Percentiles rank a stretch among this genome's conserved stretches.
Evolutionary conservation across 2,888 invertebrate species (phyloP).

Genomic region (Ceriagrion tenellum): DNA sequence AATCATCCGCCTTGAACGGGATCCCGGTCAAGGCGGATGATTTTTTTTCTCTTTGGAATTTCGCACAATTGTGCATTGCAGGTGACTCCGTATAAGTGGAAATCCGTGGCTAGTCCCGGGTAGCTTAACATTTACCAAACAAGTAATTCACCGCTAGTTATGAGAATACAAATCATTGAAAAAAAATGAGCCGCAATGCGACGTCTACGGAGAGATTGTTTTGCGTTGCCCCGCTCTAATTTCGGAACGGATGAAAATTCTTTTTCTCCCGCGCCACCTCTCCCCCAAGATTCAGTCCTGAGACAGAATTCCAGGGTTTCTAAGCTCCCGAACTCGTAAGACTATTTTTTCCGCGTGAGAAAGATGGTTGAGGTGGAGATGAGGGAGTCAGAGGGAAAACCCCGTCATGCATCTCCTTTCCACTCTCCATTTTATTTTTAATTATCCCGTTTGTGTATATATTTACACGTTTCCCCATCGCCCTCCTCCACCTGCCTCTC

Average conservation of each 20-base stretch:
- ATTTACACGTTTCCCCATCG: neutral
- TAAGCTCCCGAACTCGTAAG: neutral
- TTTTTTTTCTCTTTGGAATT: too few relatives aligned
- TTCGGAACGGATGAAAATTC: neutral
- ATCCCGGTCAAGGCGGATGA: too few relatives aligned
- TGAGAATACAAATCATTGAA: too few relatives aligned
- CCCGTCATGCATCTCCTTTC: neutral
- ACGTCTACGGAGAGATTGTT: neutral
- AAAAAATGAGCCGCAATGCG: too few relatives aligned
- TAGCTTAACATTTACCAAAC: too few relatives aligned
- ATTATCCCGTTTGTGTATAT: constrained; percentile 22
- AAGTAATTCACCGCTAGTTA: too few relatives aligned
- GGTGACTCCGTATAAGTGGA: too few relatives aligned
- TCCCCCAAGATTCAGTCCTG: neutral
- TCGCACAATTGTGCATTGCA: too few relatives aligned
- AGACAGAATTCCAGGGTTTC: neutral
- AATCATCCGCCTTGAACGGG: too few relatives aligned
- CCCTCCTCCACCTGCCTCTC: neutral
- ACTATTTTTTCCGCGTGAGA: constrained; percentile 33
- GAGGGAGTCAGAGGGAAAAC: constrained; percentile 44
- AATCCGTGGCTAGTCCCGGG: too few relatives aligned
- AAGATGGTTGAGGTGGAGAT: neutral
- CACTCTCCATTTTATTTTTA: neutral
- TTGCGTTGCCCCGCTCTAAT: neutral
- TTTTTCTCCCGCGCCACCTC: neutral